Evolutionary conservation across 2,797 vertebrate species (phyloP).

Genomic region (Gila robusta): DNA sequence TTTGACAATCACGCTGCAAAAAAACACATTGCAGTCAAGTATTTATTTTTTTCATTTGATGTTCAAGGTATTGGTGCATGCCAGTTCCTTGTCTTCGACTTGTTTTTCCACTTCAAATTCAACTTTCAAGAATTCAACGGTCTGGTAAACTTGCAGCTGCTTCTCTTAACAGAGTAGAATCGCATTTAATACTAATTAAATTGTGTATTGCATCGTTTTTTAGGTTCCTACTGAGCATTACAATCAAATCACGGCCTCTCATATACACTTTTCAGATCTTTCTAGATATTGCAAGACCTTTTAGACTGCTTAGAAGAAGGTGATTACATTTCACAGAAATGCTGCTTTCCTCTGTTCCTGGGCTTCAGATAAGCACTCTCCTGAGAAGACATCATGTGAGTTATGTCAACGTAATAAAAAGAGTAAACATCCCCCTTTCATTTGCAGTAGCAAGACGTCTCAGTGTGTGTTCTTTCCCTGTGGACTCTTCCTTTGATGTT

Average conservation of each 20-base stretch:
- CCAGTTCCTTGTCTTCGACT: not conserved
- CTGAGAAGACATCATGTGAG: slow-evolving; percentile 28
- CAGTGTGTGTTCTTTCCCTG: slow-evolving; percentile 4
- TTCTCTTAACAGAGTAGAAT: not conserved
- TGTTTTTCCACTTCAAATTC: not conserved
- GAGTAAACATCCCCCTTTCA: slow-evolving; percentile 14
- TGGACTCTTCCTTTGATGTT: slow-evolving; percentile 31
- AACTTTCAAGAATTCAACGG: not conserved
- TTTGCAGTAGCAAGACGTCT: not conserved
- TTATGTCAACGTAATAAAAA: slow-evolving; percentile 33
- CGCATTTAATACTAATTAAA: not conserved
- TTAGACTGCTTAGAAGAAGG: not conserved
- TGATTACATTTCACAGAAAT: slow-evolving; percentile 11
- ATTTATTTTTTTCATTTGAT: not conserved
- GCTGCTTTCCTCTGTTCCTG: not conserved
- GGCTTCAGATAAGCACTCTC: not conserved
- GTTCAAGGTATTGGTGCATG: not conserved
- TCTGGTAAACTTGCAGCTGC: not conserved
- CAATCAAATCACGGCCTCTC: not conserved
- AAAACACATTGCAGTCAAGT: not conserved
- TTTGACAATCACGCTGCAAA: not conserved
- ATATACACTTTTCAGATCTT: not conserved
- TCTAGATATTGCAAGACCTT: not conserved
- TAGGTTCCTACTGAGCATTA: not conserved
- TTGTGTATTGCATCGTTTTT: not conserved